Conservation (phyloP, 2,888 invertebrate genomes). For the Phyllotreta cruciferae region DNA sequence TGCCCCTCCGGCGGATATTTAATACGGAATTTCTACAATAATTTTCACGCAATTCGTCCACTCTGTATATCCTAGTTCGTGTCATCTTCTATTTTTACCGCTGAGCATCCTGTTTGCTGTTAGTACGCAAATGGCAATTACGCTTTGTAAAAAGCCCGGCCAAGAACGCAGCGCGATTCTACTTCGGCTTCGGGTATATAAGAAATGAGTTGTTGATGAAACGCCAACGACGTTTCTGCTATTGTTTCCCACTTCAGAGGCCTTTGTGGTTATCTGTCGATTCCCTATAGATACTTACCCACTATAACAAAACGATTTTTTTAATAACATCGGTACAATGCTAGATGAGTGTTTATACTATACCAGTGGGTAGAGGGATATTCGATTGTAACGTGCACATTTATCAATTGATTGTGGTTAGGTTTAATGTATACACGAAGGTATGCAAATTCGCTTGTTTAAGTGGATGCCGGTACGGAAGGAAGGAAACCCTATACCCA, state of each 20-base stretch:
- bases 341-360: no score
- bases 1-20: background rate
- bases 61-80: no score
- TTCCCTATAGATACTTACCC: constrained; percentile 6
- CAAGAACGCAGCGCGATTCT: constrained; percentile 13
- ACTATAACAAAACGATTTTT: no score
- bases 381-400: no score
- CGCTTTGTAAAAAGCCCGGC: constrained; percentile 16
- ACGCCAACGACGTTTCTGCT: constrained; percentile 26
- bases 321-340: no score
- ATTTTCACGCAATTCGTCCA: no score
- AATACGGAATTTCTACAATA: background rate
- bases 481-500: constrained; percentile 55
- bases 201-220: constrained; percentile 24
- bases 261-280: constrained; percentile 25
- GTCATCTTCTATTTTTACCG: no score
- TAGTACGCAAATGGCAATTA: constrained; percentile 14
- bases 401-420: no score
- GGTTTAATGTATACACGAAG: constrained; percentile 17
- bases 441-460: constrained; percentile 26
- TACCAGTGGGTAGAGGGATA: no score
- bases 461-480: constrained; percentile 45
- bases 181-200: constrained; percentile 25
- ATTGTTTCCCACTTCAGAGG: constrained; percentile 29
- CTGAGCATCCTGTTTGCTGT: constrained; percentile 2